These are phyloP conservation scores for Pocota personata DNA, from an alignment of 2,888 invertebrate genomes.

Conservation along the genomic window DNA sequence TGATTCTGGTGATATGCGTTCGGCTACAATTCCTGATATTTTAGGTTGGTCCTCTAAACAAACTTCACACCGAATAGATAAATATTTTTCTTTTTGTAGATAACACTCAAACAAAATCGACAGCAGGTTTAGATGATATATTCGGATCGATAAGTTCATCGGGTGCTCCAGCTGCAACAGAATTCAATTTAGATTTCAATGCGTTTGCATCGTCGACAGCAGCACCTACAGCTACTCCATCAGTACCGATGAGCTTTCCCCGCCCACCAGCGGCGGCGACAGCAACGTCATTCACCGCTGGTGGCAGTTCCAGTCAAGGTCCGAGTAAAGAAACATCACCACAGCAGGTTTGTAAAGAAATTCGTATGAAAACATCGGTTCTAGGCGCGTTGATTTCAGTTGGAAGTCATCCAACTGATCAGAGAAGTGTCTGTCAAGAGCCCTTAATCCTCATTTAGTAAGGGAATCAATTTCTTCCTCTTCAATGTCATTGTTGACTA, in stretches of 20 bases:
- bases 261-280: slow-evolving; percentile 72
- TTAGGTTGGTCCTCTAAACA: slow-evolving; percentile 69
- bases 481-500: too few species aligned
- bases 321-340: slow-evolving; percentile 83
- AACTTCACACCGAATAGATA: background rate
- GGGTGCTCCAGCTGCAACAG: slow-evolving; percentile 62
- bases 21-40: slow-evolving; percentile 81
- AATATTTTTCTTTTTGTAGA: slow-evolving; percentile 50
- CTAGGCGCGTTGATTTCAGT: too few species aligned
- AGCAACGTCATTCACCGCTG: slow-evolving; percentile 70
- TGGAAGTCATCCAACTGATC: too few species aligned
- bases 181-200: slow-evolving; percentile 77
- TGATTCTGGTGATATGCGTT: slow-evolving; percentile 80
- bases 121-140: slow-evolving; percentile 85
- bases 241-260: slow-evolving; percentile 50
- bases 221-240: slow-evolving; percentile 42
- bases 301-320: slow-evolving; percentile 64
- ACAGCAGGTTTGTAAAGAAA: slow-evolving; percentile 82
- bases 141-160: slow-evolving; percentile 84
- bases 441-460: too few species aligned
- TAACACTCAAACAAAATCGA: slow-evolving; percentile 76
- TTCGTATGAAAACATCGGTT: background rate
- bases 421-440: too few species aligned
- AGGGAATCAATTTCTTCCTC: too few species aligned
- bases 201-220: slow-evolving; percentile 74